A percentile compares a stretch with the other conserved stretches of the same genome.
These are phyloP conservation scores for Hycleus phaleratus DNA, from an alignment of 1,140 invertebrate genomes.

Conservation along the genomic window DNA sequence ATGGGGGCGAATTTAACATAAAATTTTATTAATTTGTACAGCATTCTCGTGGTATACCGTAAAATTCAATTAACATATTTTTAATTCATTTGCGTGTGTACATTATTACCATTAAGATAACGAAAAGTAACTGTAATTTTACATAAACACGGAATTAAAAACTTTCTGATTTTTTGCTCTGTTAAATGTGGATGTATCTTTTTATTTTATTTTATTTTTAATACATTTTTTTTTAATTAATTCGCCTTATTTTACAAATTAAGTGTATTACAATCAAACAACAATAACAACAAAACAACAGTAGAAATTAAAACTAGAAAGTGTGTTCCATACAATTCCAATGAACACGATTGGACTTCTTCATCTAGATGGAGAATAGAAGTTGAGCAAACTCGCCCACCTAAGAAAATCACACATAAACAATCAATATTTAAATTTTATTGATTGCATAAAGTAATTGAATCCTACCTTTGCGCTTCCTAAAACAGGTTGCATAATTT, in stretches of 20 bases:
- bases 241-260: conserved; percentile 21
- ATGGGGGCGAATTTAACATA: too few species aligned
- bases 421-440: too few species aligned
- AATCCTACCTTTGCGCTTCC: too few species aligned
- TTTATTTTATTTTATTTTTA: not conserved
- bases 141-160: conserved; percentile 18
- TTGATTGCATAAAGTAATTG: too few species aligned
- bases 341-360: too few species aligned
- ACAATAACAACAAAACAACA: conserved; percentile 3
- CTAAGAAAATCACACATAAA: too few species aligned
- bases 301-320: conserved; percentile 14
- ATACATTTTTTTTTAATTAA: conserved; percentile 9
- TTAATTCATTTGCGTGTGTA: conserved; percentile 10
- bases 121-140: conserved; percentile 20
- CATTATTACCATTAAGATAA: conserved; percentile 14
- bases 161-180: conserved; percentile 25
- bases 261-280: conserved; percentile 9
- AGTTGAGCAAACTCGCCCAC: too few species aligned
- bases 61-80: conserved; percentile 15
- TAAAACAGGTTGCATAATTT: too few species aligned
- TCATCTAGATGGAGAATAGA: too few species aligned
- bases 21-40: too few species aligned
- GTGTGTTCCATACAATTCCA: not conserved
- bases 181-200: conserved; percentile 18
- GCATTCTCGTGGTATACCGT: not conserved